These are phyloP conservation scores for Sinosuthora webbiana DNA, from an alignment of 2,113 vertebrate species.

Conservation along the genomic window DNA sequence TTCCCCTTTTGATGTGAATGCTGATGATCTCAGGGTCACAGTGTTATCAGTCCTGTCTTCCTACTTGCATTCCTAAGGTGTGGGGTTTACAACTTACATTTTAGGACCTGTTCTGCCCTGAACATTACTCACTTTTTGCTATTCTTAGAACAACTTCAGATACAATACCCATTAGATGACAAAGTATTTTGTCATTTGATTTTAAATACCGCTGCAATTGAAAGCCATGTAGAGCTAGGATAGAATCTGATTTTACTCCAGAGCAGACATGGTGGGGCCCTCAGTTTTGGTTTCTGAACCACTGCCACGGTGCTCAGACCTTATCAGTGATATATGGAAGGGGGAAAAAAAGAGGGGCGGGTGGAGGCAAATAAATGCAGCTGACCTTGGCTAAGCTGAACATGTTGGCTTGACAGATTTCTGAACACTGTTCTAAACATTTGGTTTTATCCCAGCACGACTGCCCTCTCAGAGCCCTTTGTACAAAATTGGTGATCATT, in stretches of 20 bases:
- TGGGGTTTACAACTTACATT: neutral
- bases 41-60: neutral
- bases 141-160: neutral
- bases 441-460: neutral
- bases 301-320: neutral
- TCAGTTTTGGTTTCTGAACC: neutral
- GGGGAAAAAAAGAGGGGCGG: accelerated
- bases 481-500: neutral
- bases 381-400: neutral
- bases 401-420: neutral
- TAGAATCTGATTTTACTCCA: neutral
- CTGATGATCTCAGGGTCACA: neutral
- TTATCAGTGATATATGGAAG: neutral
- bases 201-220: neutral
- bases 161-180: neutral
- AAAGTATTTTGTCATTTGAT: too few species aligned
- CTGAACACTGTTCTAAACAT: neutral
- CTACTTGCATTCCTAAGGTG: neutral
- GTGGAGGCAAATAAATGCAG: neutral
- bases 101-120: neutral
- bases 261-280: neutral
- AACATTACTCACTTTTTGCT: neutral
- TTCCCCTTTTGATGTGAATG: neutral
- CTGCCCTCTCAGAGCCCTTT: neutral
- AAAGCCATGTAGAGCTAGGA: neutral